Conservation (phyloP, 2,797 vertebrate genomes). For the Chelmon rostratus region DNA sequence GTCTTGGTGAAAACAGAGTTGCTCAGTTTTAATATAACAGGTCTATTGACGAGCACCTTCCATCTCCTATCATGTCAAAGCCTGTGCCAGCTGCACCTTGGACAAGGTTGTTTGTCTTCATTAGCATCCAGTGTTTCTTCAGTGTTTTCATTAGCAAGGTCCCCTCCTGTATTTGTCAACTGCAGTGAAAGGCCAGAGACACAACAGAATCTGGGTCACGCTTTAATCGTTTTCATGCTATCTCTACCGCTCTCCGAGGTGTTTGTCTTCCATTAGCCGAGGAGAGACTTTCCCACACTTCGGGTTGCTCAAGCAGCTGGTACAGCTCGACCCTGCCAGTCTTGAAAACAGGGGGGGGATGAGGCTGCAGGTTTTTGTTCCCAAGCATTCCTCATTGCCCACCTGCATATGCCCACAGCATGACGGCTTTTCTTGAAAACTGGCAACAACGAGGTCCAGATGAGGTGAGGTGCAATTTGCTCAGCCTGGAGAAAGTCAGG, state of each 20-base stretch:
- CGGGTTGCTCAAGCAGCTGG: constrained; percentile 75
- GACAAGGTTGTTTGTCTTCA: constrained; percentile 79
- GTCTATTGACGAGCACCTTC: constrained; percentile 49
- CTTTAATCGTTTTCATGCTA: constrained; percentile 84
- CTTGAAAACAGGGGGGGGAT: constrained; percentile 29
- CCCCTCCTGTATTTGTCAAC: constrained; percentile 81
- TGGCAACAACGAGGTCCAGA: constrained; percentile 49
- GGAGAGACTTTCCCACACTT: constrained; percentile 80
- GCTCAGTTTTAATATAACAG: constrained; percentile 33
- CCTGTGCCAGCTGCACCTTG: constrained; percentile 75
- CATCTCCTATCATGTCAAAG: constrained; percentile 55
- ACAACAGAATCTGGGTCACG: constrained; percentile 84
- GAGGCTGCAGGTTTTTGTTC: constrained; percentile 61
- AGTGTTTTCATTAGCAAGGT: constrained; percentile 77
- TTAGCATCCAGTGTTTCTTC: constrained; percentile 78
- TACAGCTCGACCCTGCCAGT: constrained; percentile 44
- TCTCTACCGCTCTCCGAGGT: constrained; percentile 76
- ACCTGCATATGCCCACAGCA: constrained; percentile 58
- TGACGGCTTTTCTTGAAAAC: constrained; percentile 26
- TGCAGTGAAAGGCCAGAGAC: constrained; percentile 79
- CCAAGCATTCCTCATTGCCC: constrained; percentile 55
- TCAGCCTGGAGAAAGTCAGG: constrained; percentile 40
- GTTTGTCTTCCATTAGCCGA: constrained; percentile 79
- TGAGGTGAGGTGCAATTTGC: constrained; percentile 37
- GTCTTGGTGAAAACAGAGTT: neutral